Percentiles rank a stretch among this genome's conserved stretches.
phyloP scores from a whole-genome alignment of 2,888 invertebrate genomes.

The Candidula unifasciata region DNA sequence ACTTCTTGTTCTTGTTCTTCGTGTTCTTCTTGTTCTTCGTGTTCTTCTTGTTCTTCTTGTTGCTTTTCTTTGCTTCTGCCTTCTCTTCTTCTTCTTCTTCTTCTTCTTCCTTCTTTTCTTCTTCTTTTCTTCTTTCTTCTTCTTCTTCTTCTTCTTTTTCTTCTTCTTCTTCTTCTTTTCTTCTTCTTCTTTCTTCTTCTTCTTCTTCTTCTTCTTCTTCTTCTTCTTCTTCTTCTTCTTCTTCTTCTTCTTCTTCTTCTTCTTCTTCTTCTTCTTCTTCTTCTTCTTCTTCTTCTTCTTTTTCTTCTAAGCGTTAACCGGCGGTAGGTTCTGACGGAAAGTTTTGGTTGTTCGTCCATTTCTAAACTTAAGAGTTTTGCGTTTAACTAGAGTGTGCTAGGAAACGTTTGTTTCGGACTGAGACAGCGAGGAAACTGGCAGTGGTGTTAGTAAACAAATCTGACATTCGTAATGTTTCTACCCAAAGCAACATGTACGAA shows the following conservation, averaged over 20 bases:
- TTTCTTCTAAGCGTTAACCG: no score
- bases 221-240: neutral
- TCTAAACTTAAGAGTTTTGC: no score
- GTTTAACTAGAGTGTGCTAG: no score
- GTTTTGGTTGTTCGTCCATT: no score
- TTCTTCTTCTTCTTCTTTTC: constrained; percentile 17
- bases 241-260: neutral
- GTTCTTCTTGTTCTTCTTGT: neutral
- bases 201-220: neutral
- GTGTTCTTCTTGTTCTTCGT: neutral
- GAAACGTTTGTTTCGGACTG: no score
- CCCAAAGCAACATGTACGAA: no score
- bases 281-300: neutral
- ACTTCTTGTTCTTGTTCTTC: neutral
- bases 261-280: neutral
- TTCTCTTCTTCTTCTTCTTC: neutral
- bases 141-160: constrained; percentile 14
- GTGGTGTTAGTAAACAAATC: no score
- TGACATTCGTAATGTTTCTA: no score
- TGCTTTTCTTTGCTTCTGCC: no score
- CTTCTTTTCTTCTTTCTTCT: neutral
- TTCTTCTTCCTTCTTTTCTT: neutral
- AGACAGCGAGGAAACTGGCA: no score
- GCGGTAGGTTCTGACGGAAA: no score
- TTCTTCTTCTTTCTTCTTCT: neutral